Evolutionary conservation across 1,140 invertebrate genomes (phyloP).

Genomic region (Euura saliciscinereae): DNA sequence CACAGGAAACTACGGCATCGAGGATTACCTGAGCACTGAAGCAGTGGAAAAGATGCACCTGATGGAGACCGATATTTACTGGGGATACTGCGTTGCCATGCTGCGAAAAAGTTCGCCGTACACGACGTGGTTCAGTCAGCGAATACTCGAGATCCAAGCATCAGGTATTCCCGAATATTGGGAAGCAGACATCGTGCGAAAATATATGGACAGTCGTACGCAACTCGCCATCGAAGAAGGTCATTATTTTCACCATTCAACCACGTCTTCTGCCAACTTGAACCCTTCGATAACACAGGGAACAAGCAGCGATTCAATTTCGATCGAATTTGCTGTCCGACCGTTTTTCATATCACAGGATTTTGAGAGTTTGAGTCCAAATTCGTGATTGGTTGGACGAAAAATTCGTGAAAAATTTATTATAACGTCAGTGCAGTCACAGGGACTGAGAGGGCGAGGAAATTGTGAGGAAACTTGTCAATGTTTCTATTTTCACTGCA

Average conservation of each 20-base stretch:
- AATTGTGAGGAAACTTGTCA: too few relatives aligned
- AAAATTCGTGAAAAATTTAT: too few relatives aligned
- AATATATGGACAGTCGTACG: constrained; percentile 8
- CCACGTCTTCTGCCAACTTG: too few relatives aligned
- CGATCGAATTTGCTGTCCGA: too few relatives aligned
- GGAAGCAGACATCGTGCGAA: constrained; percentile 37
- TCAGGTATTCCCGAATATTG: constrained; percentile 42
- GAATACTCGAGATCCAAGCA: constrained; percentile 41
- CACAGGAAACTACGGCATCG: constrained; percentile 63
- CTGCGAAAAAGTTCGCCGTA: constrained; percentile 63
- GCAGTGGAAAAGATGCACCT: constrained; percentile 56
- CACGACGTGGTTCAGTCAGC: constrained; percentile 29
- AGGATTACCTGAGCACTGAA: constrained; percentile 63
- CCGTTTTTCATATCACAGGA: too few relatives aligned
- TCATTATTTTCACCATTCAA: not conserved
- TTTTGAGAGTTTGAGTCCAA: too few relatives aligned
- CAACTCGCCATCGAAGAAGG: constrained; percentile 6
- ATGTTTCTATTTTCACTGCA: not conserved
- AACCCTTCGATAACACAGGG: too few relatives aligned
- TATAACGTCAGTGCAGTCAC: too few relatives aligned
- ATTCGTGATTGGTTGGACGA: too few relatives aligned
- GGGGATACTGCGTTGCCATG: constrained; percentile 63
- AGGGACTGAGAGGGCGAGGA: too few relatives aligned
- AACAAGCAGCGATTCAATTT: too few relatives aligned
- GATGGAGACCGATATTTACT: constrained; percentile 65